Evolutionary conservation across 1,140 invertebrate genomes (phyloP).

Genomic region (Nylanderia fulva): DNA sequence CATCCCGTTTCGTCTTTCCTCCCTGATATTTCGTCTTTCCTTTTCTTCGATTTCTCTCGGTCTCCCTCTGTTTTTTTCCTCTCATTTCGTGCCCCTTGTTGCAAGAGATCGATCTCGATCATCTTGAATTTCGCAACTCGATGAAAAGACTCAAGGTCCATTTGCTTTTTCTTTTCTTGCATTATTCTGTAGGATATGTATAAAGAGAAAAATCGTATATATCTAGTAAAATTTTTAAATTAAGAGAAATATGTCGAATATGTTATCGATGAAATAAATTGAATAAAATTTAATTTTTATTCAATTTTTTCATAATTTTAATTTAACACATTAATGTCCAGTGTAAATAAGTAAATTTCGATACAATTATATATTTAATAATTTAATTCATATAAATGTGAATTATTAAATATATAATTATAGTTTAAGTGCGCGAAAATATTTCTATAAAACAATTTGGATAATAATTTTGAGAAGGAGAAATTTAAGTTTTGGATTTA

Average conservation of each 20-base stretch:
- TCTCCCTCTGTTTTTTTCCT: background rate
- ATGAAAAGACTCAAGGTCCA: slow-evolving; percentile 61
- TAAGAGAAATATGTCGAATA: background rate
- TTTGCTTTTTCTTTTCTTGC: slow-evolving; percentile 9
- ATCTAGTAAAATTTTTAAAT: slow-evolving; percentile 1
- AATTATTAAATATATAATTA: background rate
- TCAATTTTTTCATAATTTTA: slow-evolving; percentile 3
- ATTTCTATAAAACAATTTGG: background rate
- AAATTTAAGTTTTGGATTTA: background rate
- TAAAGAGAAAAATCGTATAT: background rate
- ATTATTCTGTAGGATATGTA: background rate
- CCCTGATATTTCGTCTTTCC: background rate
- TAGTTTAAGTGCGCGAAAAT: background rate
- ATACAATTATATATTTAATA: too few species aligned
- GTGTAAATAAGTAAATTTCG: background rate
- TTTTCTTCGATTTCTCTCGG: background rate
- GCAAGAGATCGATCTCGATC: background rate
- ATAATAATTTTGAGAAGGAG: background rate
- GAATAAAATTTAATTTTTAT: background rate
- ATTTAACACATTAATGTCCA: background rate
- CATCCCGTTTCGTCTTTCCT: slow-evolving; percentile 61
- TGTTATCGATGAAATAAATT: background rate
- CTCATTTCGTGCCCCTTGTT: background rate
- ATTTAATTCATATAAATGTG: background rate
- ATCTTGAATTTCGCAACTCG: slow-evolving; percentile 60